A percentile compares a stretch with the other conserved stretches of the same genome.
Evolutionary conservation across 2,888 invertebrate species (phyloP).

Genomic region (Apodemia mormo): DNA sequence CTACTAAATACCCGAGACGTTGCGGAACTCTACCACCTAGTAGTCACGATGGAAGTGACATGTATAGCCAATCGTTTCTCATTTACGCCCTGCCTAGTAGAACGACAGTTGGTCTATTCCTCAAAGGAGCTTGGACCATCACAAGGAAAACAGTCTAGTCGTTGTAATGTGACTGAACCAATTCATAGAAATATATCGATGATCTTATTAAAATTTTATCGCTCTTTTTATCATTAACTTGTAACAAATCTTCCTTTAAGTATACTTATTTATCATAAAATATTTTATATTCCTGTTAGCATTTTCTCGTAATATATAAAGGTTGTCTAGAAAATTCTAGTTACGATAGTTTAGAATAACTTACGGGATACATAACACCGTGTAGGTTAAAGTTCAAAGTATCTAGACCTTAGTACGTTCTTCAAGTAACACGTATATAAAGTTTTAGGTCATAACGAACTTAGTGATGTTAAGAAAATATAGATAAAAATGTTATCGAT

Average conservation of each 20-base stretch:
- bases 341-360: not conserved
- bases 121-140: no score
- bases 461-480: slow-evolving; percentile 17
- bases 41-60: no score
- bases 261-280: not conserved
- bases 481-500: no score
- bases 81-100: no score
- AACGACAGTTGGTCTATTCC: no score
- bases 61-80: no score
- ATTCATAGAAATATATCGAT: no score
- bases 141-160: no score
- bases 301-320: slow-evolving; percentile 1
- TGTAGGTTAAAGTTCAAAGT: slow-evolving; percentile 25
- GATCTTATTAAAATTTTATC: no score
- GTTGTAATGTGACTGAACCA: no score
- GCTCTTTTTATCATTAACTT: not conserved
- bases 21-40: no score
- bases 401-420: slow-evolving; percentile 22
- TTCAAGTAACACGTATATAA: slow-evolving; percentile 17
- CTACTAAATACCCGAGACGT: no score
- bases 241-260: not conserved
- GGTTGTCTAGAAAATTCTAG: slow-evolving; percentile 7
- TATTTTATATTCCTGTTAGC: not conserved
- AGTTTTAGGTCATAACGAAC: slow-evolving; percentile 20
- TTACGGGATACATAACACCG: slow-evolving; percentile 20